These are phyloP conservation scores for Rhinolophus sinicus DNA, from an alignment of 2,113 vertebrate species.

Conservation along the genomic window DNA sequence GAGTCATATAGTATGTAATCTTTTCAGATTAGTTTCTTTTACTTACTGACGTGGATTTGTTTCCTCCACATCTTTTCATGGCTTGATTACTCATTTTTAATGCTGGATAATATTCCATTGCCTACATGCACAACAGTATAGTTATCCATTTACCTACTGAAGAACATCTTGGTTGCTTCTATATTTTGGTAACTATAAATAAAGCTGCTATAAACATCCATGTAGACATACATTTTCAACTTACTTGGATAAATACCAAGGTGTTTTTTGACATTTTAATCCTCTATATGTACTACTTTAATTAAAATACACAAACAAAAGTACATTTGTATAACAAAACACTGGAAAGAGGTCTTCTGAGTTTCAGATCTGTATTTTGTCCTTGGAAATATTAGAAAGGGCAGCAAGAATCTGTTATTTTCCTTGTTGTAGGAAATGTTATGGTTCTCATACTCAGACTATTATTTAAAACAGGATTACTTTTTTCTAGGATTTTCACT, in stretches of 20 bases:
- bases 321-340: not conserved
- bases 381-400: conserved; percentile 33
- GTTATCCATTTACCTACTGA: not conserved
- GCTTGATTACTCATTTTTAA: not conserved
- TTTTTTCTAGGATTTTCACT: conserved; percentile 93
- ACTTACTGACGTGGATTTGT: not conserved
- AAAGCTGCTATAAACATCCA: not conserved
- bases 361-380: conserved; percentile 38
- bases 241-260: not conserved
- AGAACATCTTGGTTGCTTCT: not conserved
- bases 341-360: not conserved
- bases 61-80: not conserved
- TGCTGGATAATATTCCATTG: not conserved
- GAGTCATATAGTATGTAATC: not conserved
- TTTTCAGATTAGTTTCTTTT: not conserved
- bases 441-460: conserved; percentile 5
- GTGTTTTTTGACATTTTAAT: conserved; percentile 26
- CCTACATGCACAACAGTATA: not conserved
- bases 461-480: conserved; percentile 51
- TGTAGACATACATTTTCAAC: not conserved
- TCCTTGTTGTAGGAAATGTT: conserved; percentile 18
- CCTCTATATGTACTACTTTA: not conserved
- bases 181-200: not conserved
- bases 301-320: conserved; percentile 35
- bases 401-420: not conserved